These are phyloP conservation scores for Albula glossodonta DNA, from an alignment of 2,113 vertebrate genomes.

Conservation along the genomic window DNA sequence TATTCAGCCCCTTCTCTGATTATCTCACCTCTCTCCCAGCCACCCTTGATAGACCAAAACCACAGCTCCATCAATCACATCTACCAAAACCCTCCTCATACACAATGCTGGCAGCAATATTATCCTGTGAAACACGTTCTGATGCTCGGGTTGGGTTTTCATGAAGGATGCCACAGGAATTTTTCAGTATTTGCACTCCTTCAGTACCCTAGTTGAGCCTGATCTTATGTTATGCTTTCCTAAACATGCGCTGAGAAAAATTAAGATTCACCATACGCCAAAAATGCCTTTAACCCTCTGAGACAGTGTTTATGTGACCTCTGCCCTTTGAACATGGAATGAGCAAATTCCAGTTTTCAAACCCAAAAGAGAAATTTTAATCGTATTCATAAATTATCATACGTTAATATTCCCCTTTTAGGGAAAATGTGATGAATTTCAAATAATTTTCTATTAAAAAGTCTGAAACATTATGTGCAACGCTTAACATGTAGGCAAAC, in stretches of 20 bases:
- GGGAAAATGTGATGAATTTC: too few species aligned
- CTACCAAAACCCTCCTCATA: conserved; percentile 70
- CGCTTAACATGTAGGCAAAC: too few species aligned
- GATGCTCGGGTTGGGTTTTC: conserved; percentile 14
- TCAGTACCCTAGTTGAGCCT: neutral
- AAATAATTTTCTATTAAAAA: too few species aligned
- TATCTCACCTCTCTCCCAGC: conserved; percentile 92
- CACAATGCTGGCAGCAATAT: conserved; percentile 55
- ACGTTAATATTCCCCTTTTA: too few species aligned
- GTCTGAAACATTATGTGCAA: too few species aligned
- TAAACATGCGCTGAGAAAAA: neutral
- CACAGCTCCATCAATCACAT: conserved; percentile 97
- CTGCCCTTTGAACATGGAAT: neutral
- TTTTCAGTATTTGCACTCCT: neutral
- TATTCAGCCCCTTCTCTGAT: conserved; percentile 86
- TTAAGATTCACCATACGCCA: neutral
- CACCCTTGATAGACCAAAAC: conserved; percentile 96
- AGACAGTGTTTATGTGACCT: neutral
- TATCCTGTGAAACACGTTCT: conserved; percentile 44
- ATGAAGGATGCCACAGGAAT: neutral
- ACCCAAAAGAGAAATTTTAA: neutral
- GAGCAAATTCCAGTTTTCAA: neutral
- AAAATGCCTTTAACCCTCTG: neutral
- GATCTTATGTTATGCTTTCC: neutral
- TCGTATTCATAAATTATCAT: neutral